A percentile compares a stretch with the other conserved stretches of the same genome.
Conservation (phyloP, 2,888 invertebrate genomes). For the Cheiracanthium punctorium region DNA sequence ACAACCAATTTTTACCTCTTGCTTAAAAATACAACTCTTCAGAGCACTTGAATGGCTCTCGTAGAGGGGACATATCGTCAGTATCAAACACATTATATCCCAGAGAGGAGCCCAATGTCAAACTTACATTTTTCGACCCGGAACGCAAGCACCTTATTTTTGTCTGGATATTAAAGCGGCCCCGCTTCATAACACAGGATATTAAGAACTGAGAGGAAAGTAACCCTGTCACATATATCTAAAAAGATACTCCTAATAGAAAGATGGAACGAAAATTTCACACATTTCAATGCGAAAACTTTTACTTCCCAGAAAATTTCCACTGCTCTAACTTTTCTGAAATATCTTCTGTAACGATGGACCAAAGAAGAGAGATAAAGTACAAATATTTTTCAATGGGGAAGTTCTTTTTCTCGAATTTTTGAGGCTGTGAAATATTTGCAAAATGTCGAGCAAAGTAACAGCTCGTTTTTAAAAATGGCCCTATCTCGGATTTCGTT, state of each 20-base stretch:
- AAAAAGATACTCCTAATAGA: background rate
- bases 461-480: background rate
- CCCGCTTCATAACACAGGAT: background rate
- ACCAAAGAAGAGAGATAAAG: background rate
- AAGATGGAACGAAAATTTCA: background rate
- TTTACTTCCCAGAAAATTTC: background rate
- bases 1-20: too few relatives aligned
- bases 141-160: background rate
- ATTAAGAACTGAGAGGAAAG: background rate
- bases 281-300: slow-evolving; percentile 15
- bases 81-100: too few relatives aligned
- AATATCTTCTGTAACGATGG: background rate
- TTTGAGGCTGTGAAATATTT: background rate
- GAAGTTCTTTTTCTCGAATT: background rate
- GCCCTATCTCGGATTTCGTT: background rate
- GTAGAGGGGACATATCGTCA: too few relatives aligned
- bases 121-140: too few relatives aligned
- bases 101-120: too few relatives aligned
- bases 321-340: background rate
- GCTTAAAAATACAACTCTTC: too few relatives aligned
- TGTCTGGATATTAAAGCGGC: background rate
- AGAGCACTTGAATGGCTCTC: too few relatives aligned
- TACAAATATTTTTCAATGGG: slow-evolving; percentile 7
- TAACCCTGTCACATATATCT: background rate
- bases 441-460: background rate